phyloP scores from a whole-genome alignment of 1,140 invertebrate genomes.

The Drosophila fuyamai region DNA sequence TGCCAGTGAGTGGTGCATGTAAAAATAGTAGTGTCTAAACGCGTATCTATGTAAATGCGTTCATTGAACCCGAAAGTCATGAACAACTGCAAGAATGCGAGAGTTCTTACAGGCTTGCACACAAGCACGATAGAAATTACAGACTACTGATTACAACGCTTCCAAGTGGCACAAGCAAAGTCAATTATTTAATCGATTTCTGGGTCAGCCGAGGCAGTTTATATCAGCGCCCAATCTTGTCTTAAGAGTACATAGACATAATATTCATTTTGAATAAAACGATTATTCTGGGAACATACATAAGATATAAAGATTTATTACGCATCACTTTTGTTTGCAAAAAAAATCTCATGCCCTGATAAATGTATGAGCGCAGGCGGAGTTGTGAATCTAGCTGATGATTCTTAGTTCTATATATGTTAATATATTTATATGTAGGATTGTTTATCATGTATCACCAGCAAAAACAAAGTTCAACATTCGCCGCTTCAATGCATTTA shows the following conservation, averaged over 20 bases:
- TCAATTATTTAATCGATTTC: slow-evolving; percentile 32
- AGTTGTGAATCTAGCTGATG: slow-evolving; percentile 4
- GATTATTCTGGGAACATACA: slow-evolving; percentile 4
- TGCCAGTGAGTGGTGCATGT: slow-evolving; percentile 21
- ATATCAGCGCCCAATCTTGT: slow-evolving; percentile 11
- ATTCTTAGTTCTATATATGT: slow-evolving; percentile 8
- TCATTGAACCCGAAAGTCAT: slow-evolving; percentile 46
- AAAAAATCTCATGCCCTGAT: slow-evolving; percentile 16
- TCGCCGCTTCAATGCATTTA: slow-evolving; percentile 51
- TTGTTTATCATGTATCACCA: slow-evolving; percentile 32
- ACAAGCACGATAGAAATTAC: slow-evolving; percentile 9
- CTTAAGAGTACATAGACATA: neutral
- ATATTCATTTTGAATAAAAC: neutral
- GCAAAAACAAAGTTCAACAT: slow-evolving; percentile 56
- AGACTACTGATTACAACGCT: slow-evolving; percentile 6
- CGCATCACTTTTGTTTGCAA: slow-evolving; percentile 16
- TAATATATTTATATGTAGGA: slow-evolving; percentile 13
- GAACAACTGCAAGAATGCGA: slow-evolving; percentile 12
- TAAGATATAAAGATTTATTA: neutral
- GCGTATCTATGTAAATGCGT: slow-evolving; percentile 28
- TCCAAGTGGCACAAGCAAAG: neutral
- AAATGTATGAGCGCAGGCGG: slow-evolving; percentile 3
- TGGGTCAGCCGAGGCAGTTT: slow-evolving; percentile 10
- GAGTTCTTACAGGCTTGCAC: neutral
- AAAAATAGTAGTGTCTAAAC: neutral